Base-by-base conservation (phyloP, 2,113 vertebrate species). In the Monarcha castaneiventris region DNA sequence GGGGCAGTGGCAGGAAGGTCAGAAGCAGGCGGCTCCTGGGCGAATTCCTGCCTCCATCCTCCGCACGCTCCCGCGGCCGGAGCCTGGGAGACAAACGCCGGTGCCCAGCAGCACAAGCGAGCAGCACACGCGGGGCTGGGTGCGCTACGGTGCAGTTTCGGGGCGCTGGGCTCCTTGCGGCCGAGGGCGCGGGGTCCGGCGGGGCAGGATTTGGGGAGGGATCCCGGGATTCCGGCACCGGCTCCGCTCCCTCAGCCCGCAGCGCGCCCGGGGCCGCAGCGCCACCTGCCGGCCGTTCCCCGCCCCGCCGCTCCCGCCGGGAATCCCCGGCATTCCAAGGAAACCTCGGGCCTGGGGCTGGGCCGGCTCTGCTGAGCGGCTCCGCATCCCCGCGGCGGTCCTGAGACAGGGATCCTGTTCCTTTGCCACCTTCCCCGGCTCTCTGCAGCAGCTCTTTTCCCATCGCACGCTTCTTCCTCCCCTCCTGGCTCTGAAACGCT, bases 1-100 rank as follows among this genome's bases (percentile, higher is more conserved):
- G 46, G 39, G 21, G 27, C 41, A 14, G 8, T 1, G 67, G 59
- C 5, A 26, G 62, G 46, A 46, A 58, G 69, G 49, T 54, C 62
- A 58, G 83, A 59, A 43, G 5, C 30, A n/a, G n/a, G 10, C 6
- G 37, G 44, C 27, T 72, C 17, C 3, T 1, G 26, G 6, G 39
- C 3, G 1, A 73, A 77, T 46, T 90, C 91, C 76, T 73, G 11
- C n/a, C 39, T 62, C 41, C 84, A 29, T 49, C 61, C 64, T 54
- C 49, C 37, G 1, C 59, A 4, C 3, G 1, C 23, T 52, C 14
- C 5, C 41, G 18, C 3, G 0, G 43, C 33, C 16, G 1, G 39
- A 59, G 77, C 17, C n/a, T 29, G 73, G 11, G 4, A 3, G 11
- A 8, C 37, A 66, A 16, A 7, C 1, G 1, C 33, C 2, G 55